Base-by-base conservation (phyloP, 2,888 invertebrate species). In the Apoderus coryli region DNA sequence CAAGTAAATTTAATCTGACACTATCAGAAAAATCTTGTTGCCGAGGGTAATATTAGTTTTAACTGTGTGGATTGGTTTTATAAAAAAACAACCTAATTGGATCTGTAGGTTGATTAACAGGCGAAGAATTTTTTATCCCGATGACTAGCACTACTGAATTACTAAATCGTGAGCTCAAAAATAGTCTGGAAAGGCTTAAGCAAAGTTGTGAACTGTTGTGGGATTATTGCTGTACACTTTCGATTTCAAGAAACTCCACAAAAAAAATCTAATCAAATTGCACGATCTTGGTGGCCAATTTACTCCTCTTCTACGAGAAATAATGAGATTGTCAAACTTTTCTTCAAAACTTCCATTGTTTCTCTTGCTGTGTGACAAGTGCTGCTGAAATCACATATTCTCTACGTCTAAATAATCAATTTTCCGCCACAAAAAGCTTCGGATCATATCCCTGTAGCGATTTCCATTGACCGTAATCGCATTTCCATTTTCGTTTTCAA, bases 221-320 rank as follows among this genome's bases (percentile, higher is more conserved):
- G 19, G n/a, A 6, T 19, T 19, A 19, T 19, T 19, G 19, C 7
- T n/a, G n/a, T 19, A 19, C 7, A 19, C 19, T n/a, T 19, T 6
- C 19, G 19, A 19, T n/a, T 19, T 19, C 19, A 19, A n/a, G 19
- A 6, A 19, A 19, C 19, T n/a, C 19, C 19, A 19, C 19, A 19
- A 19, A n/a, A 19, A 19, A 19, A 19, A 19, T 6, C n/a, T n/a
- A n/a, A n/a, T 19, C 19, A 19, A 19, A 19, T 19, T n/a, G 19
- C 19, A 19, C 19, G 19, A 19, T 19, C 19, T 19, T 19, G 19
- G 19, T 19, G 19, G 19, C 19, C n/a, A 19, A 19, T 19, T 19
- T n/a, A 19, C 19, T 6, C n/a, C 19, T 7, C 19, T n/a, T 19
- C 19, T 19, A 7, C 19, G 19, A 19, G 19, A 19, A n/a, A 19